Evolutionary conservation across 2,113 vertebrate species (phyloP), one percentile per base, ranked within the genome.

Genomic region (Nibea albiflora): DNA sequence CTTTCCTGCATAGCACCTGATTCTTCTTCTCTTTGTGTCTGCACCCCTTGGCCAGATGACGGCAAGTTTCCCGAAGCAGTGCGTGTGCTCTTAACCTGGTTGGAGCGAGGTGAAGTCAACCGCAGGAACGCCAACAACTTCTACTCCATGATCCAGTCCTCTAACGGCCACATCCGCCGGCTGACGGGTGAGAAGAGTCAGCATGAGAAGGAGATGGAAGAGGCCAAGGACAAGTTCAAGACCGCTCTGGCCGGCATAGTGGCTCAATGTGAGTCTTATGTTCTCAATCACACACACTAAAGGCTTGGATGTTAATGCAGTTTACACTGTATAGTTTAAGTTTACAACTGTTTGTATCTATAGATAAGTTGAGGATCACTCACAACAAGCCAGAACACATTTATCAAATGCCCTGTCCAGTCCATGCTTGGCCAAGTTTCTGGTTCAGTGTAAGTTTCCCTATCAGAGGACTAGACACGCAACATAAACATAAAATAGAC

Each of bases 71-170:
- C 95, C 0, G 97, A 98, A 89, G 97, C 97, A 0, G 96, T 98
- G 57, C 97, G 96, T 39, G 97, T 97, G 14, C 93, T 99, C 88
- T 91, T 98, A 74, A 97, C 97, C 56, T 99, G 98, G 98, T 94
- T 99, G 86, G 98, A 99, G 22, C 95, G 97, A 4, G 97, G 98
- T 0, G 98, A 99, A 58, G 98, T 99, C 78, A 99, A 98, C 93
- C 96, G 97, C 22, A 95, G 97, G 58, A 99, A 96, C 0, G 97
- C 98, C 89, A 99, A 98, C 93, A 98, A 96, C 94, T 98, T 99
- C 94, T 99, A 99, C 91, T 98, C 98, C 80, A 99, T 99, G 98
- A 98, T 99, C 94, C 98, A 99, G 92, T 98, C 97, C 0, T 97
- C 97, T 79, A 99, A 98, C 90, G 98, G 98, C 92, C 98, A 99